phyloP scores from a whole-genome alignment of 2,888 invertebrate genomes.

The Nephrotoma appendiculata region DNA sequence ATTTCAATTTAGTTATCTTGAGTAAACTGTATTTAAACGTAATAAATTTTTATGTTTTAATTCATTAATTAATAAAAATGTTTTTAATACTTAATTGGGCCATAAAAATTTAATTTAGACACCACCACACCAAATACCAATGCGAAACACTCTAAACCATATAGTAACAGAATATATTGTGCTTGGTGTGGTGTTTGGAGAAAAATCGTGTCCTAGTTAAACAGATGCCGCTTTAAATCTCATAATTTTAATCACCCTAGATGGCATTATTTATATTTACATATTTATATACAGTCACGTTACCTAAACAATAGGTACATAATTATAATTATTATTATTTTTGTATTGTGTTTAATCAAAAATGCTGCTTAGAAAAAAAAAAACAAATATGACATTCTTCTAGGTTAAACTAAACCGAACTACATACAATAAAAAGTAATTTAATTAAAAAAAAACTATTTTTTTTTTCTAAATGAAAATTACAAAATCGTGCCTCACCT shows the following conservation, averaged over 20 bases:
- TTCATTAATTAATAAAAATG: neutral
- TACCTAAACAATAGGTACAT: neutral
- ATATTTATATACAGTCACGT: neutral
- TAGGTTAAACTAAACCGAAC: neutral
- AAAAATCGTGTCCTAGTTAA: neutral
- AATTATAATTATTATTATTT: neutral
- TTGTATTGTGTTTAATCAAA: neutral
- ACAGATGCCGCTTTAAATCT: neutral
- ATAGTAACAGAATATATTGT: too few species aligned
- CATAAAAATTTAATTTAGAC: neutral
- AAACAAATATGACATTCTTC: neutral
- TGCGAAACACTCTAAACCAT: neutral
- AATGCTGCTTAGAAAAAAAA: neutral
- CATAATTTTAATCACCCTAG: neutral
- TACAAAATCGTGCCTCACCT: neutral
- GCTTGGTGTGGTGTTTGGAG: neutral
- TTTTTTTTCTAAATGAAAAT: neutral
- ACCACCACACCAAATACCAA: neutral
- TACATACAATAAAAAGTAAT: neutral
- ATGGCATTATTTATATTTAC: neutral
- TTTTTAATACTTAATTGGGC: neutral
- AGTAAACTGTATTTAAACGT: neutral
- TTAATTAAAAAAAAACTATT: neutral
- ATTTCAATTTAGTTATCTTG: neutral
- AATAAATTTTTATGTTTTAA: neutral